These are phyloP conservation scores for Lophochroa leadbeateri DNA, from an alignment of 2,113 vertebrate species.

Conservation along the genomic window DNA sequence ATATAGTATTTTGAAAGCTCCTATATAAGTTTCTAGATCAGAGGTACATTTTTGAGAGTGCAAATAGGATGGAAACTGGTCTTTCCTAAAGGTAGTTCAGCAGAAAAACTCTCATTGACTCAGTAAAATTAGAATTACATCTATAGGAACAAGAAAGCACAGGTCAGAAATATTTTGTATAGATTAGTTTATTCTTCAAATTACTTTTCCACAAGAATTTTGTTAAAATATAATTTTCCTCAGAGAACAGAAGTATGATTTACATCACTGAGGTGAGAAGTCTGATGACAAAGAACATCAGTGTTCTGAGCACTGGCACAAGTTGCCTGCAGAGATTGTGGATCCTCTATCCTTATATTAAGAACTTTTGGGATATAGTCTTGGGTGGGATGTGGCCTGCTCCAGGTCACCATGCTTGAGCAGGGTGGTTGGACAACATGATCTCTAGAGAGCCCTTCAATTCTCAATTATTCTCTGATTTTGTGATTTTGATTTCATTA, in stretches of 20 bases:
- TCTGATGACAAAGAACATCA: background rate
- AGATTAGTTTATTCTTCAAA: background rate
- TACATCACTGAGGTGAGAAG: background rate
- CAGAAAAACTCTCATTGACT: background rate
- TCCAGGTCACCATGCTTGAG: no score
- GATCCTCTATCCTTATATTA: background rate
- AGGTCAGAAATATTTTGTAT: background rate
- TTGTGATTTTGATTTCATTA: background rate
- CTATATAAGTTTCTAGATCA: background rate
- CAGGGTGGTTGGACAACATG: accelerated
- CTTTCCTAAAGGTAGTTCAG: background rate
- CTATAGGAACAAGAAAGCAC: background rate
- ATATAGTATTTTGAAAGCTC: background rate
- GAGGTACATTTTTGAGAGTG: background rate
- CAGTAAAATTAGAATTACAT: background rate
- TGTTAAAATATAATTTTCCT: background rate
- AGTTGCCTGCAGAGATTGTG: accelerated
- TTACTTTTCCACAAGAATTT: background rate
- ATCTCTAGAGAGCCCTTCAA: background rate
- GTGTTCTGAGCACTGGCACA: accelerated
- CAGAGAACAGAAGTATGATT: background rate
- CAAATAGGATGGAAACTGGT: background rate
- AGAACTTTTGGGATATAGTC: accelerated
- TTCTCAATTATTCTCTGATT: background rate
- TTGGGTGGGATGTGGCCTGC: background rate